Conservation (phyloP, 1,140 invertebrate species). For the Drosophila chauvacae region DNA sequence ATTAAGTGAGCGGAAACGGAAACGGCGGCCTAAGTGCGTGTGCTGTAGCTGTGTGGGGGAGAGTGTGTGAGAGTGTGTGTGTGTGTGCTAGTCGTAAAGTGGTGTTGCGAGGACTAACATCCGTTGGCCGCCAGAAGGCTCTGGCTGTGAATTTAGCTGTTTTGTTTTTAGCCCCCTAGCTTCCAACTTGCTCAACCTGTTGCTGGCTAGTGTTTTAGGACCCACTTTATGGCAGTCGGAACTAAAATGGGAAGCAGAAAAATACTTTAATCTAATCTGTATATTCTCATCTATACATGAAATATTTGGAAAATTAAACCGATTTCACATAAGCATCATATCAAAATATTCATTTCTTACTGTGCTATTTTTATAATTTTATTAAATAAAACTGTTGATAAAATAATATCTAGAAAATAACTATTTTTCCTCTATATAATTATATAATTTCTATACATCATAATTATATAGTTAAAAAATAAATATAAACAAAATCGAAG, state of each 20-base stretch:
- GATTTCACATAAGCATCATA: no score
- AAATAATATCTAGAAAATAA: no score
- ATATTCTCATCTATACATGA: not conserved
- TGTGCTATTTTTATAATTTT: not conserved
- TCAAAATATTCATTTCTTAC: not conserved
- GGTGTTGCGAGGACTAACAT: constrained; percentile 45
- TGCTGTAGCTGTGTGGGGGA: constrained; percentile 8
- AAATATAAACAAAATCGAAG: no score
- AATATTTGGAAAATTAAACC: no score
- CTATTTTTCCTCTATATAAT: no score
- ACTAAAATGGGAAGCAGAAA: not conserved
- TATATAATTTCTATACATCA: no score
- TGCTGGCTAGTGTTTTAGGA: constrained; percentile 1
- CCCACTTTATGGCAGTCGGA: not conserved
- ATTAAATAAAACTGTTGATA: not conserved
- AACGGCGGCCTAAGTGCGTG: constrained; percentile 60
- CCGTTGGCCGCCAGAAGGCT: constrained; percentile 8
- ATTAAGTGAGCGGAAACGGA: constrained; percentile 78
- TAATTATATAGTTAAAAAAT: no score
- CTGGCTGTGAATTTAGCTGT: constrained; percentile 21
- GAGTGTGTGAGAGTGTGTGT: constrained; percentile 7
- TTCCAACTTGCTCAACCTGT: constrained; percentile 29
- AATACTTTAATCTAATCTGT: not conserved
- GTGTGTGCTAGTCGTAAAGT: constrained; percentile 59
- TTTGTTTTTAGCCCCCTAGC: constrained; percentile 18